Evolutionary conservation across 2,797 vertebrate species (phyloP).

Genomic region (Schizopygopsis malacanthus): DNA sequence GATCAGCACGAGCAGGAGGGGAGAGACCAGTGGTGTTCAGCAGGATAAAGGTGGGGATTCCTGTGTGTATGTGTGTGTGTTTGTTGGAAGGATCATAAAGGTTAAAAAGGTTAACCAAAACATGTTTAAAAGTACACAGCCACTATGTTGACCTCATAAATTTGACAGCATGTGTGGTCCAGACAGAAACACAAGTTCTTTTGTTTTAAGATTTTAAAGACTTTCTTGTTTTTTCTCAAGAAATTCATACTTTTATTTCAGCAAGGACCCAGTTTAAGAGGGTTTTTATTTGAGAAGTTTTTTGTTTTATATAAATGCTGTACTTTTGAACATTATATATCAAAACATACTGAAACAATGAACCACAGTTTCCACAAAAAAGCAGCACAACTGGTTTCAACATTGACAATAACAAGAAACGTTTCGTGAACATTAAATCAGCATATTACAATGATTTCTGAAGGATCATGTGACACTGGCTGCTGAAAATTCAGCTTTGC

Average conservation of each 20-base stretch:
- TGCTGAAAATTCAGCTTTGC: neutral
- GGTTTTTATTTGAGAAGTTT: neutral
- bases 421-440: neutral
- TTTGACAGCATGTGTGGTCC: constrained; percentile 38
- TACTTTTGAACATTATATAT: neutral
- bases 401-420: neutral
- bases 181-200: neutral
- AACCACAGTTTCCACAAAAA: neutral
- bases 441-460: neutral
- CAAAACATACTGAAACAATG: neutral
- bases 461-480: neutral
- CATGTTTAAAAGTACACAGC: constrained; percentile 20
- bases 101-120: constrained; percentile 41
- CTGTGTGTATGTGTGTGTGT: constrained; percentile 69
- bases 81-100: constrained; percentile 1
- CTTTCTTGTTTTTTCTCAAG: neutral
- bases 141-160: constrained; percentile 27
- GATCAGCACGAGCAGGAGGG: constrained; percentile 87
- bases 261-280: neutral
- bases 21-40: constrained; percentile 92
- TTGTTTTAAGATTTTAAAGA: neutral
- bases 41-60: constrained; percentile 93
- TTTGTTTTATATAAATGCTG: neutral
- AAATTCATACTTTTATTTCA: neutral
- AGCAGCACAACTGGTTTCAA: neutral